Percentiles rank a stretch among this genome's conserved stretches.
These are phyloP conservation scores for Tetrapedia diversipes DNA, from an alignment of 2,888 invertebrate genomes.

Conservation along the genomic window DNA sequence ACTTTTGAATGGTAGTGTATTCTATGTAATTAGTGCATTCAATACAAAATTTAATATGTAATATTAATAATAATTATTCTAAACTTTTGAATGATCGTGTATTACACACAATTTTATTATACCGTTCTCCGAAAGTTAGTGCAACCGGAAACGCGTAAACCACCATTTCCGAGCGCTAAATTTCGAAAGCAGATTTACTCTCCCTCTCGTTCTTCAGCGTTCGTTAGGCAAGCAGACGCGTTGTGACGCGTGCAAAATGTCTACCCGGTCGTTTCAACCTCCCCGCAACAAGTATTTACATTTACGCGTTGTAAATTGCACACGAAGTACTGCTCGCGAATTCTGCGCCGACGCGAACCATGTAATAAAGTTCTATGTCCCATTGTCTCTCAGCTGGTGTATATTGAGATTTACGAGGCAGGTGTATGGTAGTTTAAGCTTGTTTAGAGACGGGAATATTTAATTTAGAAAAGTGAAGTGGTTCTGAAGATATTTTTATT, in stretches of 20 bases:
- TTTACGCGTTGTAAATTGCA: slow-evolving; percentile 22
- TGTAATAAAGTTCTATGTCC: slow-evolving; percentile 20
- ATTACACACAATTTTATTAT: no score
- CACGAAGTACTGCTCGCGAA: neutral
- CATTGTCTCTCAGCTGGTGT: slow-evolving; percentile 28
- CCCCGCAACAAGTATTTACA: slow-evolving; percentile 3
- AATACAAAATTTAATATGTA: no score
- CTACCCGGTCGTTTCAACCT: neutral
- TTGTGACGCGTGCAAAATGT: neutral
- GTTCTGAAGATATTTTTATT: no score
- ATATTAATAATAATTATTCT: no score
- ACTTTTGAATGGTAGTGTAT: no score
- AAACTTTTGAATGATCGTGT: no score
- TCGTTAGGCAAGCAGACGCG: slow-evolving; percentile 12
- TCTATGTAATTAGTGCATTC: no score
- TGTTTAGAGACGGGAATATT: neutral
- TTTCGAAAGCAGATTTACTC: slow-evolving; percentile 31
- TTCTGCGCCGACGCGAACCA: neutral
- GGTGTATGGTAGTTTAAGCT: neutral
- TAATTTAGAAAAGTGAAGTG: neutral
- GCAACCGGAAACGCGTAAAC: slow-evolving; percentile 29
- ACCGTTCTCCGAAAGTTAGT: no score
- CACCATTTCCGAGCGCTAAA: slow-evolving; percentile 19
- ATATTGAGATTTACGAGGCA: slow-evolving; percentile 4
- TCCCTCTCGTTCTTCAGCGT: neutral